A percentile compares a stretch with the other conserved stretches of the same genome.
Conservation (phyloP, 2,113 vertebrate species). For the Asarcornis scutulata region DNA sequence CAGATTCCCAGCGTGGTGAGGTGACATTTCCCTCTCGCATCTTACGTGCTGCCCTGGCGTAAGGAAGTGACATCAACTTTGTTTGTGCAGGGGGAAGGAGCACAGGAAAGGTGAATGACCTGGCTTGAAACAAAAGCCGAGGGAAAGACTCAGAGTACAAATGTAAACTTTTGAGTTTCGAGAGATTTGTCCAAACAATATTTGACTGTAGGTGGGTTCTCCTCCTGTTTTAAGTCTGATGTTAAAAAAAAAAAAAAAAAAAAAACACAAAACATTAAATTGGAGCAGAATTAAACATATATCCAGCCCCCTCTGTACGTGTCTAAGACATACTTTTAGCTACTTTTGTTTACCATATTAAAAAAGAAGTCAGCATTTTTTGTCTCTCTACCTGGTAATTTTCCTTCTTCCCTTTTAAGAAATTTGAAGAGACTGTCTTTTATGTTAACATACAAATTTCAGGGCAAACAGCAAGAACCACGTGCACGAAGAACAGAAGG, state of each 20-base stretch:
- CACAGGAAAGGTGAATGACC: accelerated
- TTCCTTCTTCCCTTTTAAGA: background rate
- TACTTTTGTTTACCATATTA: background rate
- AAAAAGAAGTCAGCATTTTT: background rate
- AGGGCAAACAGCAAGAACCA: background rate
- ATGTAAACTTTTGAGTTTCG: background rate
- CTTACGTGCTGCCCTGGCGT: background rate
- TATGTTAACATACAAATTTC: background rate
- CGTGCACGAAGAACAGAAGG: background rate
- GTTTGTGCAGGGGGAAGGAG: background rate
- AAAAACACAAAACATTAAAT: background rate
- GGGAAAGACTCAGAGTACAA: background rate
- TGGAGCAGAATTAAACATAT: background rate
- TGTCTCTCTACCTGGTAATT: background rate
- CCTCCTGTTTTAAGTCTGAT: background rate
- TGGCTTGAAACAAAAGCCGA: background rate
- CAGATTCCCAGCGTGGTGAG: accelerated
- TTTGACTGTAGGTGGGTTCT: background rate
- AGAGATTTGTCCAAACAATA: background rate
- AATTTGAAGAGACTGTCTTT: background rate
- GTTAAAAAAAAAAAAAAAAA: background rate
- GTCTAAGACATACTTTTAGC: background rate
- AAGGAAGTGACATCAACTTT: background rate
- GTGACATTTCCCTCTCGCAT: background rate
- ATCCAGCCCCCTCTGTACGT: background rate